A percentile compares a stretch with the other conserved stretches of the same genome.
phyloP scores from a whole-genome alignment of 92 coral and sea anemone genomes.

The Epizoanthus illoricatus region DNA sequence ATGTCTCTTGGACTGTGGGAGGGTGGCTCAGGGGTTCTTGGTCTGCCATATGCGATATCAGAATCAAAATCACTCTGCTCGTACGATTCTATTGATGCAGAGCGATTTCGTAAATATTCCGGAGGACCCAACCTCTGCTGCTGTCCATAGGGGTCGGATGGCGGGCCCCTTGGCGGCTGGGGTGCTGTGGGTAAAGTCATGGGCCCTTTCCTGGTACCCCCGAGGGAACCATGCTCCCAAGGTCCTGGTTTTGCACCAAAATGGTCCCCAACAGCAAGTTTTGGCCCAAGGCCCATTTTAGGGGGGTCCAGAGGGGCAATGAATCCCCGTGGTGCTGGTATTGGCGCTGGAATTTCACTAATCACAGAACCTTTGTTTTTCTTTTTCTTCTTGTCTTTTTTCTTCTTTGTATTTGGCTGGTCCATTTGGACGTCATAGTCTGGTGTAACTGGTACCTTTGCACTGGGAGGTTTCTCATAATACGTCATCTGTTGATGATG shows the following conservation, averaged over 20 bases:
- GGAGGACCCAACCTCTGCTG: conserved; percentile 9
- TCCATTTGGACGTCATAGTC: conserved; percentile 13
- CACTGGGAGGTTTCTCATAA: conserved; percentile 29
- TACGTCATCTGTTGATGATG: conserved; percentile 24
- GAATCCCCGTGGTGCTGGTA: conserved; percentile 67
- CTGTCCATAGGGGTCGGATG: conserved; percentile 7
- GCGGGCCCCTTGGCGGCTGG: conserved; percentile 3
- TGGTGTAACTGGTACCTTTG: not conserved
- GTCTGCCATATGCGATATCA: conserved; percentile 59
- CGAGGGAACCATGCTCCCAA: conserved; percentile 77
- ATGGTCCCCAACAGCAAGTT: conserved; percentile 69
- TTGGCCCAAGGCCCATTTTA: conserved; percentile 42
- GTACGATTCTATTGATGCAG: not conserved
- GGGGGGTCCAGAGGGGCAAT: conserved; percentile 79
- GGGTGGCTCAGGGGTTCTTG: conserved; percentile 78
- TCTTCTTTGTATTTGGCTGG: conserved; percentile 51
- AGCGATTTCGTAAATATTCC: conserved; percentile 7
- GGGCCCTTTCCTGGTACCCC: conserved; percentile 58
- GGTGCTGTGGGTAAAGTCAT: not conserved
- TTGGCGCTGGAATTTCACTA: conserved; percentile 41
- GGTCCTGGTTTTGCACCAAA: conserved; percentile 64
- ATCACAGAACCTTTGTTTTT: conserved; percentile 48
- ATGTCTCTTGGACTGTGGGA: conserved; percentile 48
- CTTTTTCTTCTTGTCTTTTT: conserved; percentile 63
- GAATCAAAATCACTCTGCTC: conserved; percentile 7